Conservation (phyloP, 2,888 invertebrate species). For the Nysson spinosus region DNA sequence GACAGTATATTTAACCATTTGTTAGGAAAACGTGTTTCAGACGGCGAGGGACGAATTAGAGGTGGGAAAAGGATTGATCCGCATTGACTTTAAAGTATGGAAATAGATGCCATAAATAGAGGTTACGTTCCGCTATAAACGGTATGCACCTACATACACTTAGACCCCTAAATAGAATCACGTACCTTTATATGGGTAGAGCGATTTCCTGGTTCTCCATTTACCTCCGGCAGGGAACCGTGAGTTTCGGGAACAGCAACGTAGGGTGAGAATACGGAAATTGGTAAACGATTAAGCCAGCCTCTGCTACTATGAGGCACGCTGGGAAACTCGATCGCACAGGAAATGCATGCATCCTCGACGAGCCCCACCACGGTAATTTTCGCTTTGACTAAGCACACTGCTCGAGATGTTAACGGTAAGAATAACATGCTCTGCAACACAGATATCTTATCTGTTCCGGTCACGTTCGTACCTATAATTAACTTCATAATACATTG, state of each 20-base stretch:
- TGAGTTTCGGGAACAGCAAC: slow-evolving; percentile 11
- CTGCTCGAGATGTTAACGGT: neutral
- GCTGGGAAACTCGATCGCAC: slow-evolving; percentile 18
- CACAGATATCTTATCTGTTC: neutral
- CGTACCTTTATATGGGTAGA: slow-evolving; percentile 11
- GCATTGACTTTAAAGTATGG: slow-evolving; percentile 4
- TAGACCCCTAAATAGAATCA: slow-evolving; percentile 1
- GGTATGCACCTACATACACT: neutral
- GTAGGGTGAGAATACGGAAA: slow-evolving; percentile 28
- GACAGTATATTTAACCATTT: too few relatives aligned
- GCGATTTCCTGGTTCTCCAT: slow-evolving; percentile 24
- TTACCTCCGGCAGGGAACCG: neutral
- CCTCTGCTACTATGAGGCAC: neutral
- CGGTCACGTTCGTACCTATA: neutral
- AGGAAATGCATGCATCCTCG: slow-evolving; percentile 29
- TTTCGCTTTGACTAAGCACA: slow-evolving; percentile 17
- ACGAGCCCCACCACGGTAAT: slow-evolving; percentile 16
- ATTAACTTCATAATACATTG: neutral
- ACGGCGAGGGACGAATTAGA: neutral
- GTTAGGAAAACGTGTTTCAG: neutral
- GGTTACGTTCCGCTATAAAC: slow-evolving; percentile 1
- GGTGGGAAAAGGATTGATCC: neutral
- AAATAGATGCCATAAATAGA: neutral
- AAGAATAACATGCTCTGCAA: neutral
- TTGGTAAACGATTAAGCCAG: slow-evolving; percentile 36